Conservation (phyloP, 1,140 invertebrate species). For the Hylyphantes graminicola region DNA sequence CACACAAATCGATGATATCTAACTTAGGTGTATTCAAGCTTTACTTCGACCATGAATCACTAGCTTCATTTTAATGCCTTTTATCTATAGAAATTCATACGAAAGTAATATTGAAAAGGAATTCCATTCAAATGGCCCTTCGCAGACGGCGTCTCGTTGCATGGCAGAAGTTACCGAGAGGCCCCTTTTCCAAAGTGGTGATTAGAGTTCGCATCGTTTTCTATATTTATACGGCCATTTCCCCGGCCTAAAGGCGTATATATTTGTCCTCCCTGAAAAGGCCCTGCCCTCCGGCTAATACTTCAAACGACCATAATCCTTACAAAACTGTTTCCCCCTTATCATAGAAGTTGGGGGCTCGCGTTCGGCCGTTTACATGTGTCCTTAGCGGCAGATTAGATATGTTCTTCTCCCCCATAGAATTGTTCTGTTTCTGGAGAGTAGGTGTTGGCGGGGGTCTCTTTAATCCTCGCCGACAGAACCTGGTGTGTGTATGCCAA, state of each 20-base stretch:
- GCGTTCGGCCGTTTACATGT: neutral
- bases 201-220: slow-evolving; percentile 10
- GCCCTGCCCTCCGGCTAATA: neutral
- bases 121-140: neutral
- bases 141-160: neutral
- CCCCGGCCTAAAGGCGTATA: slow-evolving; percentile 6
- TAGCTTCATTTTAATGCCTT: too few species aligned
- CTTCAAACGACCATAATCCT: neutral
- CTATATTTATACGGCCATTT: slow-evolving; percentile 32
- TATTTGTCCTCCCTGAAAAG: slow-evolving; percentile 15
- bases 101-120: too few species aligned
- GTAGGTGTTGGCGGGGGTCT: neutral
- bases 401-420: slow-evolving; percentile 2
- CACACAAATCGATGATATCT: too few species aligned
- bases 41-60: too few species aligned
- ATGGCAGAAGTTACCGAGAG: neutral
- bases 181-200: slow-evolving; percentile 3
- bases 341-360: neutral
- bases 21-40: too few species aligned
- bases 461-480: slow-evolving; percentile 14
- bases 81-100: too few species aligned
- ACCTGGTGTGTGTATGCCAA: neutral
- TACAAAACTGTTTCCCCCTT: slow-evolving; percentile 2
- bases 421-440: slow-evolving; percentile 10
- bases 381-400: slow-evolving; percentile 11